phyloP scores from a whole-genome alignment of 2,113 vertebrate species.

The Numida meleagris region DNA sequence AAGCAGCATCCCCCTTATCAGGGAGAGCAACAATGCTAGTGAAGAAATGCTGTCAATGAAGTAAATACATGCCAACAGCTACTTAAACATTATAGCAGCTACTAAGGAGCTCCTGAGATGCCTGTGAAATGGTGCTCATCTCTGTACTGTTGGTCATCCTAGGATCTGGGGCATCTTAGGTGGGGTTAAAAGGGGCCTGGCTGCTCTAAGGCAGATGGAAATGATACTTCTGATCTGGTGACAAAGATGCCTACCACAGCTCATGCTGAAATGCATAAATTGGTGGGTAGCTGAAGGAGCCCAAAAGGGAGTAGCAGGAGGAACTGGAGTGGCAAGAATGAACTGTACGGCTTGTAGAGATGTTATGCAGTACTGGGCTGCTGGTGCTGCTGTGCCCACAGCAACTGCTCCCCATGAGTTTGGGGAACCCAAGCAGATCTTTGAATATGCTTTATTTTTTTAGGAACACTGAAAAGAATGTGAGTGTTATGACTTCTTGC shows the following conservation, averaged over 20 bases:
- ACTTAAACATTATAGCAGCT: background rate
- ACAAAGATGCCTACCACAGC: rapidly evolving
- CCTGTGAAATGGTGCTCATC: background rate
- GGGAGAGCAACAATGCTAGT: background rate
- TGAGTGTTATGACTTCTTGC: background rate
- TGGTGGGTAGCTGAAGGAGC: background rate
- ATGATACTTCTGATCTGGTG: background rate
- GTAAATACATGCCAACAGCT: background rate
- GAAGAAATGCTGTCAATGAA: rapidly evolving
- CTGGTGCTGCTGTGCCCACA: background rate
- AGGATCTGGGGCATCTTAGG: background rate
- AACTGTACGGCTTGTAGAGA: background rate
- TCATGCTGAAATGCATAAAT: rapidly evolving
- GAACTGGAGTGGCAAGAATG: background rate
- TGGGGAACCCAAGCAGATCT: background rate
- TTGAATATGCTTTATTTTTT: background rate
- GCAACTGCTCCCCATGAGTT: background rate
- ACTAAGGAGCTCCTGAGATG: background rate
- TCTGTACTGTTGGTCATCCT: background rate
- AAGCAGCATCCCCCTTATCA: background rate
- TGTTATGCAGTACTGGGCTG: background rate
- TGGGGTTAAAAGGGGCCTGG: background rate
- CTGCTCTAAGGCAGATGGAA: background rate
- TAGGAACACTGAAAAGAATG: background rate
- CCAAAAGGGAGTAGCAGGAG: rapidly evolving